Evolutionary conservation across 1,140 invertebrate species (phyloP).

Genomic region (Helicoverpa zea): DNA sequence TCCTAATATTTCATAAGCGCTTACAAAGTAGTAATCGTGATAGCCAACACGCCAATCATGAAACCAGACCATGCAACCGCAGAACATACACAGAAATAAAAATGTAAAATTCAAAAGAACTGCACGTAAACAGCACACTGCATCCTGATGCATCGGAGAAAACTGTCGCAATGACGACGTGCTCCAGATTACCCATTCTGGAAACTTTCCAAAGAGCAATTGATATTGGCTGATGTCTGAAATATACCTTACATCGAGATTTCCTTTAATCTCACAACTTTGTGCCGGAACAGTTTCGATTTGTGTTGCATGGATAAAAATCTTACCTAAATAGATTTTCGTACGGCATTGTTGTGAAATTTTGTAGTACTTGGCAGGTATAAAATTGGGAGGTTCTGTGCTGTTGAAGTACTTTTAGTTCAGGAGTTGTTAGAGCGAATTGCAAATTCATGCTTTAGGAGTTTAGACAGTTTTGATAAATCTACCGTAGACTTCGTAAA

Average conservation of each 20-base stretch:
- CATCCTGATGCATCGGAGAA: slow-evolving; percentile 7
- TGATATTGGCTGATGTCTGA: slow-evolving; percentile 56
- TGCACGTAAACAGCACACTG: neutral
- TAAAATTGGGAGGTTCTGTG: too few relatives aligned
- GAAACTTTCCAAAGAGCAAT: slow-evolving; percentile 64
- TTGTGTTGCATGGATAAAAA: neutral
- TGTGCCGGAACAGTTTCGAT: slow-evolving; percentile 4
- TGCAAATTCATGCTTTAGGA: too few relatives aligned
- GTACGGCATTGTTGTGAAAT: neutral
- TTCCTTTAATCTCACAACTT: slow-evolving; percentile 39
- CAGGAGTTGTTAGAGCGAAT: too few relatives aligned
- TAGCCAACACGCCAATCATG: neutral
- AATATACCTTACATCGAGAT: slow-evolving; percentile 47
- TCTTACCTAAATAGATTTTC: too few relatives aligned
- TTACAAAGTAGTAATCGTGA: neutral
- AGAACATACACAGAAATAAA: slow-evolving; percentile 12
- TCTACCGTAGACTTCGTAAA: too few relatives aligned
- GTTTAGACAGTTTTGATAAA: too few relatives aligned
- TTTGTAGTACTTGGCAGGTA: too few relatives aligned
- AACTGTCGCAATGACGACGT: slow-evolving; percentile 41
- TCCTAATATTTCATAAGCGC: neutral
- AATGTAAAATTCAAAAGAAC: slow-evolving; percentile 7
- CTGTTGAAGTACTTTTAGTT: too few relatives aligned
- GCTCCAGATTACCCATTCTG: slow-evolving; percentile 60
- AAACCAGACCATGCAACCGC: neutral